Evolutionary conservation across 2,797 vertebrate species (phyloP), one percentile per base, ranked within the genome.

Genomic region (Hylomyscus alleni): DNA sequence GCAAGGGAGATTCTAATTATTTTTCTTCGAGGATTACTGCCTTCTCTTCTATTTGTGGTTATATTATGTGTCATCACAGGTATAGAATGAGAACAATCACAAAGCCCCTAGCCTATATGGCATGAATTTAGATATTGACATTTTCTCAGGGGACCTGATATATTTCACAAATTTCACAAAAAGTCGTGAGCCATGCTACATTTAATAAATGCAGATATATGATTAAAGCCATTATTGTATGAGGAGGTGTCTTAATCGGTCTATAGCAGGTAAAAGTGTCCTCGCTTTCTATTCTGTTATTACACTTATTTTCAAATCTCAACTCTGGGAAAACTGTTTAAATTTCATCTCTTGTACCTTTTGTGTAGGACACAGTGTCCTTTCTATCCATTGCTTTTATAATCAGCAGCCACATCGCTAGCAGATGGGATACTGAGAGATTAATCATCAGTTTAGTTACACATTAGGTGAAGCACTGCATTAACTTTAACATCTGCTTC

Each of bases 371-470:
- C 19, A 81, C 12, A 58, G 7, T 60, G 14, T 92, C 17, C 90
- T 90, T 92, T 67, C 56, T 86, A 40, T 52, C 56, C 62, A 56
- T 75, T 94, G 62, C 20, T 92, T 24, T 94, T 87, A 82, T 73
- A 93, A 83, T 92, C 81, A 95, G 44, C 85, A 94, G 31, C 2
- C 31, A 82, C 8, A 58, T 82, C 60, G n/a, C 62, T 44, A 90
- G 76, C 76, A 93, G 72, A 94, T 85, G 65, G 56, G 56, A 82
- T 10, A 9, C 40, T 44, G 83, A 60, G 77, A 90, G 22, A 88
- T 94, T 83, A 97, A 86, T 88, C 37, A 87, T 77, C 29, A 69
- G 3, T 56, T 83, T 78, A 73, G 34, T 88, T 92, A 67, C 34
- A 90, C 58, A 29, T 20, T 60, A 92, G 31, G 47, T 90, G 37